Percentiles rank a stretch among this genome's conserved stretches.
phyloP scores from a whole-genome alignment of 2,797 vertebrate species.

The Semaprochilodus insignis region DNA sequence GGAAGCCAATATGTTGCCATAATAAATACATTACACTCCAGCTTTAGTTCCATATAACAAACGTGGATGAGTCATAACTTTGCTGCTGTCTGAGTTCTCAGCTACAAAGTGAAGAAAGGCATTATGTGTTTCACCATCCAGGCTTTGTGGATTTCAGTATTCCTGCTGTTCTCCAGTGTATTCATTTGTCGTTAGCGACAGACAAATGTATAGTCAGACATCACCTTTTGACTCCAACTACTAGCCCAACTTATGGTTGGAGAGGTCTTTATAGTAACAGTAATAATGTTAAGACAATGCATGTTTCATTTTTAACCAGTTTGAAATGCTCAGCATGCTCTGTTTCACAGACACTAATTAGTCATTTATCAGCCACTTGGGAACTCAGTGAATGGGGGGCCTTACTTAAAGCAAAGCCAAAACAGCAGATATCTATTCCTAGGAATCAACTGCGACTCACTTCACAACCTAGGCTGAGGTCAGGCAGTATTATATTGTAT shows the following conservation, averaged over 20 bases:
- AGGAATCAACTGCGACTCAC: background rate
- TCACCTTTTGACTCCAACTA: background rate
- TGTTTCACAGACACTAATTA: background rate
- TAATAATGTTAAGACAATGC: background rate
- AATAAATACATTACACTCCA: conserved; percentile 8
- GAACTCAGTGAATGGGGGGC: background rate
- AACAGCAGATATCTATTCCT: background rate
- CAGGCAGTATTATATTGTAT: background rate
- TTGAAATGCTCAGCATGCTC: background rate
- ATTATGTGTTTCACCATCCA: too few relatives aligned
- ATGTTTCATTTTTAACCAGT: background rate
- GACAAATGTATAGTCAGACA: background rate
- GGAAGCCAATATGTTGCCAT: background rate
- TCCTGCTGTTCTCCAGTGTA: background rate
- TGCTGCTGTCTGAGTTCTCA: too few relatives aligned
- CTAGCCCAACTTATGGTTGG: background rate
- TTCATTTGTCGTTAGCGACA: background rate
- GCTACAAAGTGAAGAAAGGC: background rate
- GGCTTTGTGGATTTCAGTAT: background rate
- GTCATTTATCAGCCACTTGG: background rate
- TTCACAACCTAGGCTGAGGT: background rate
- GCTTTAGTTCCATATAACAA: background rate
- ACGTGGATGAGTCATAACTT: background rate
- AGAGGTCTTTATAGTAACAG: background rate
- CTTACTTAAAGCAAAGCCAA: background rate